phyloP scores from a whole-genome alignment of 2,113 vertebrate genomes.

The Epinephelus cyanopodus region DNA sequence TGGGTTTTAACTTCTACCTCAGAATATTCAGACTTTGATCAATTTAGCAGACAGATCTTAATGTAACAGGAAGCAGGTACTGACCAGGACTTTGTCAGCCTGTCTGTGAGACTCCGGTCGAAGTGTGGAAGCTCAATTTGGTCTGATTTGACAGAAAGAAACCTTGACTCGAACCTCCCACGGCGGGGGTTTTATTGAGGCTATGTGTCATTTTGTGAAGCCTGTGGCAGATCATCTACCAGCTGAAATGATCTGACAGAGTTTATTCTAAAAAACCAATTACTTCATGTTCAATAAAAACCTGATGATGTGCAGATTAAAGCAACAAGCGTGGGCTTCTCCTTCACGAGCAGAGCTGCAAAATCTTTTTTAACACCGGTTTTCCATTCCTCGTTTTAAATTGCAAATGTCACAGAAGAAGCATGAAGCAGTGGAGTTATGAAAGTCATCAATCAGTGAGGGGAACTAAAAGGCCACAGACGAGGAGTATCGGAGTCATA shows the following conservation, averaged over 20 bases:
- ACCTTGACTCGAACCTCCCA: not conserved
- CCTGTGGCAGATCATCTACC: not conserved
- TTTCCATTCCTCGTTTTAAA: constrained; percentile 14
- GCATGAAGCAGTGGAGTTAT: constrained; percentile 28
- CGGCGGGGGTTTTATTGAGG: not conserved
- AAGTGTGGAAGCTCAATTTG: not conserved
- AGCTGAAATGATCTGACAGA: constrained; percentile 24
- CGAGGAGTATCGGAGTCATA: not conserved
- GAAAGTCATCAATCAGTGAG: constrained; percentile 39
- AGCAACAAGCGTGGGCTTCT: constrained; percentile 38
- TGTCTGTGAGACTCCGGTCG: not conserved
- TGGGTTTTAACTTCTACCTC: not conserved
- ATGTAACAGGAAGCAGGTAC: not conserved
- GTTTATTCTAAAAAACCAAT: constrained; percentile 40
- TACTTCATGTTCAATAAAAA: constrained; percentile 43
- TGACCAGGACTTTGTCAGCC: not conserved
- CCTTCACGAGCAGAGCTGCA: constrained; percentile 1
- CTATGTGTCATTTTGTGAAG: not conserved
- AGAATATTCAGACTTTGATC: not conserved
- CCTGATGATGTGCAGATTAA: constrained; percentile 40
- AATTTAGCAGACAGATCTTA: not conserved
- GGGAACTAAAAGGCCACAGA: constrained; percentile 1
- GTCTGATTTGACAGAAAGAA: not conserved
- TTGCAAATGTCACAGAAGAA: constrained; percentile 35
- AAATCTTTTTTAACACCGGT: constrained; percentile 5